These are phyloP conservation scores for Siniperca knerii DNA, from an alignment of 2,113 vertebrate species.

Conservation along the genomic window DNA sequence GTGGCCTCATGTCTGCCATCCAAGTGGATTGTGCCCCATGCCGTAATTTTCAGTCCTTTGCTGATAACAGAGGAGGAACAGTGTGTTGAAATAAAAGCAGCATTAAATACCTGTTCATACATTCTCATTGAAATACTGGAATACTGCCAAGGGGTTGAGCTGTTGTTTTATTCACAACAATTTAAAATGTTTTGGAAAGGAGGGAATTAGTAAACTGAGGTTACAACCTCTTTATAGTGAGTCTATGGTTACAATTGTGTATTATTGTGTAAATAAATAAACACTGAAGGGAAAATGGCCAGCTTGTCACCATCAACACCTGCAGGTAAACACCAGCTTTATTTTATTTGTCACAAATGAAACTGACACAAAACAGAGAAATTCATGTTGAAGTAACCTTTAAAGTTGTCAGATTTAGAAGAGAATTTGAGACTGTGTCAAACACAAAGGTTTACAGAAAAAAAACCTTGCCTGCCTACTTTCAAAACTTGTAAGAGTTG, in stretches of 20 bases:
- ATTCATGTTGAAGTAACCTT: background rate
- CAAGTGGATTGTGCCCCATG: background rate
- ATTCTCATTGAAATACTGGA: background rate
- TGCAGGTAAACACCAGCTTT: background rate
- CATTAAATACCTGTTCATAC: background rate
- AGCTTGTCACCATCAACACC: background rate
- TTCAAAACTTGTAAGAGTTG: background rate
- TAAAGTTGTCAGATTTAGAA: background rate
- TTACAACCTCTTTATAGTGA: background rate
- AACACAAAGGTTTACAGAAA: background rate
- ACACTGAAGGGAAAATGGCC: background rate
- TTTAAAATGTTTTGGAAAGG: background rate
- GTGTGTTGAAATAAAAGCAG: constrained; percentile 21
- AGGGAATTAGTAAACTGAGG: background rate
- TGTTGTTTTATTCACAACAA: background rate
- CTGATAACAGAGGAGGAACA: constrained; percentile 33
- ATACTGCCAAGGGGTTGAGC: background rate
- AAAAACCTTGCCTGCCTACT: background rate
- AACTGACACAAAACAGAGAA: background rate
- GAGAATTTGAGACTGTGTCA: background rate
- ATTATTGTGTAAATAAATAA: constrained; percentile 6
- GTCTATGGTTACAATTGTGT: background rate
- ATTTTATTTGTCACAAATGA: background rate
- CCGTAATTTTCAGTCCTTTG: constrained; percentile 15
- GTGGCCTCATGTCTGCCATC: constrained; percentile 32